Evolutionary conservation across 2,888 invertebrate species (phyloP).

Genomic region (Coecobrya sp.): DNA sequence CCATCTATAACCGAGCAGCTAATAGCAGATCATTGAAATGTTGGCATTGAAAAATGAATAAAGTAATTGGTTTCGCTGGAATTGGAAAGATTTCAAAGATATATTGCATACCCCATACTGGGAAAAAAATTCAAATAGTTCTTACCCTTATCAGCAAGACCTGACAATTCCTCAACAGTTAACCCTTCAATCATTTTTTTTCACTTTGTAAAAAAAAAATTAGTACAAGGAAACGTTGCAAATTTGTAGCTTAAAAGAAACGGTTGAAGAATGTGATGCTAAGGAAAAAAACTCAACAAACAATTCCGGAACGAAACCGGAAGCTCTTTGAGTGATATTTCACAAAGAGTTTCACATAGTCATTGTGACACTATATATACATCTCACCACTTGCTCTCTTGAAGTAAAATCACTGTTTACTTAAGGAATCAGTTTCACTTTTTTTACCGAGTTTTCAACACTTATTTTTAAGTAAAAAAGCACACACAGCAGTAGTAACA

Average conservation of each 20-base stretch:
- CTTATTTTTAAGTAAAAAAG: neutral
- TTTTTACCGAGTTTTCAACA: neutral
- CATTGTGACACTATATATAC: slow-evolving; percentile 42
- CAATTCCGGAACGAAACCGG: slow-evolving; percentile 34
- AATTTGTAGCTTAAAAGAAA: neutral
- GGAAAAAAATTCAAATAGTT: neutral
- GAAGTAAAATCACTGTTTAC: neutral
- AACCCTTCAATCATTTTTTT: slow-evolving; percentile 39
- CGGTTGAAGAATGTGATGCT: neutral
- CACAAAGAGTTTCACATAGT: slow-evolving; percentile 19
- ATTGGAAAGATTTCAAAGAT: neutral
- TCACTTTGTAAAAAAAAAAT: neutral
- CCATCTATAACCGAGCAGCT: neutral
- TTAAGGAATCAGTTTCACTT: slow-evolving; percentile 41
- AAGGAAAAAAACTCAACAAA: neutral
- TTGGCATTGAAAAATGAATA: neutral
- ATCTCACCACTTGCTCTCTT: neutral
- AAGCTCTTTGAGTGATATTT: neutral
- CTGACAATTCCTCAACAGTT: neutral
- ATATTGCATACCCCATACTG: neutral
- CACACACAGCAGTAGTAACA: neutral
- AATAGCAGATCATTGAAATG: neutral
- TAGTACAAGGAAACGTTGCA: neutral
- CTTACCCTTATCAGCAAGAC: slow-evolving; percentile 7
- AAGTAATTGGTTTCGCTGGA: neutral